Percentiles rank a stretch among this genome's conserved stretches.
These are phyloP conservation scores for Catagonus wagneri DNA, from an alignment of 2,113 vertebrate genomes.

Conservation along the genomic window DNA sequence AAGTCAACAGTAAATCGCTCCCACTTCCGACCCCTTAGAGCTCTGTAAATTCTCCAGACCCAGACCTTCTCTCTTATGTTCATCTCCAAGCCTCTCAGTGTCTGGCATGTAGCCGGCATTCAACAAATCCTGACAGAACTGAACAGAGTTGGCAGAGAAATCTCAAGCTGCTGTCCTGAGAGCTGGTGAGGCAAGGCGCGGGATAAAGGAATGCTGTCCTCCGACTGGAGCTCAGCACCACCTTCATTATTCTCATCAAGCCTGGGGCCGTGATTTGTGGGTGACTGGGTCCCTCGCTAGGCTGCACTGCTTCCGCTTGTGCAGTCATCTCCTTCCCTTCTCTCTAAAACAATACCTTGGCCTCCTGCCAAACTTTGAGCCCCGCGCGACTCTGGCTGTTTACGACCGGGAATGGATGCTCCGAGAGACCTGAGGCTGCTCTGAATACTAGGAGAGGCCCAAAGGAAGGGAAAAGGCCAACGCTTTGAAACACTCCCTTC, in stretches of 20 bases:
- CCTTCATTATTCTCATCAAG: conserved; percentile 13
- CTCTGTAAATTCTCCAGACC: conserved; percentile 24
- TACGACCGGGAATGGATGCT: background rate
- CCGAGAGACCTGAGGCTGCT: background rate
- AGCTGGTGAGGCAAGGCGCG: background rate
- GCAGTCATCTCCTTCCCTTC: conserved; percentile 79
- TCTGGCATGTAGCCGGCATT: background rate
- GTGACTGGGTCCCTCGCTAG: conserved; percentile 34
- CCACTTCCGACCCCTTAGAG: background rate
- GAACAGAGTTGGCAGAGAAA: conserved; percentile 14
- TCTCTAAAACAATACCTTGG: conserved; percentile 80
- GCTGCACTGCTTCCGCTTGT: conserved; percentile 72
- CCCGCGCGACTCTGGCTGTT: background rate
- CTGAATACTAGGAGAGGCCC: background rate
- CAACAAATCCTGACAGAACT: background rate
- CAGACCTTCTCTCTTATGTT: background rate
- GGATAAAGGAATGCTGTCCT: conserved; percentile 1
- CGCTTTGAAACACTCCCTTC: conserved; percentile 75
- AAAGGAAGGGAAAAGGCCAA: conserved; percentile 51
- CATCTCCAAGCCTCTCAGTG: background rate
- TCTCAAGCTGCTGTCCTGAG: background rate
- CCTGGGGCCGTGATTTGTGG: conserved; percentile 60
- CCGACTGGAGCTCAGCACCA: background rate
- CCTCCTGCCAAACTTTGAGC: conserved; percentile 72
- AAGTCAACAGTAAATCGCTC: background rate